Evolutionary conservation across 2,888 invertebrate species (phyloP), one percentile per base, ranked within the genome.

Genomic region (Hemicrepidius hirtus): DNA sequence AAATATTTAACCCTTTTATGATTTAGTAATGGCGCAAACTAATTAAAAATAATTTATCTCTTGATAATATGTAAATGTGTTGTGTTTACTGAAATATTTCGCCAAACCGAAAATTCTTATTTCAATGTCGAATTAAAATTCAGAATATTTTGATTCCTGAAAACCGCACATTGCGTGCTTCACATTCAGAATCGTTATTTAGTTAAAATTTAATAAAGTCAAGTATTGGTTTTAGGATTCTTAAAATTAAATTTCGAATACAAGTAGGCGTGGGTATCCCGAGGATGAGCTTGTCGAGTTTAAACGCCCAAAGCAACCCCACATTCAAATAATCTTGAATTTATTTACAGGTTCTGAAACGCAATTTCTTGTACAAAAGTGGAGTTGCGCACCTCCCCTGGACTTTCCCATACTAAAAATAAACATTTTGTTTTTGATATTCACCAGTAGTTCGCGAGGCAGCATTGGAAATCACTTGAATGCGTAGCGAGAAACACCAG

Each of bases 151-250:
- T 35, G 55, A 32, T 18, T 55, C 18, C 37, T 20, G n/a, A 28
- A 37, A 32, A 13, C 3, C 3, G 37, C 10, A n/a, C 3, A 7
- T 37, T 18, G 37, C 37, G 18, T 37, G 57, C 57, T 50, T 53
- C 55, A 20, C 35, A 32, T 55, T 55, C 18, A 4, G 16, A 35
- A 40, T 37, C 35, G 35, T 35, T 57, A 20, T 37, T 57, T 32
- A 37, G 57, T 18, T 37, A 37, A 37, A 57, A 37, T 57, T 53
- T 57, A 57, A 57, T 37, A 57, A 57, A 37, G 37, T 16, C 13
- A n/a, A 53, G 28, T n/a, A 28, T 20, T n/a, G 13, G 53, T n/a
- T 21, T 53, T 13, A 53, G 13, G 28, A 53, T 53, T 35, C 37
- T 57, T 57, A 37, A 57, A 57, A 57, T 53, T 53, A 28, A 53